Percentiles rank a stretch among this genome's conserved stretches.
Conservation (phyloP, 53 echinoderm and acorn worm genomes). For the Holothuria scabra region DNA sequence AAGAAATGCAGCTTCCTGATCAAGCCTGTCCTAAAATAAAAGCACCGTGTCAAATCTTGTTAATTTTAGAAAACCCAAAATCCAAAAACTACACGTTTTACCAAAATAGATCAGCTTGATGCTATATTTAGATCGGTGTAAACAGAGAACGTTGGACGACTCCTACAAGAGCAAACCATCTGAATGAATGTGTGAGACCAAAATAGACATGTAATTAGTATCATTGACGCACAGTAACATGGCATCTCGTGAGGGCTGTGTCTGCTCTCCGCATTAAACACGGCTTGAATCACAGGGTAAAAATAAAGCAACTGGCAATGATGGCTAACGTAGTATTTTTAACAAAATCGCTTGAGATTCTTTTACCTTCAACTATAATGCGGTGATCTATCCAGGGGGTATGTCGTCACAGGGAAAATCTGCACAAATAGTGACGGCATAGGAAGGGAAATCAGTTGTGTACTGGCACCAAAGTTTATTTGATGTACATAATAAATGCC, state of each 20-base stretch:
- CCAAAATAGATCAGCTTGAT: conserved; percentile 31
- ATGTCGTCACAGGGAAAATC: neutral
- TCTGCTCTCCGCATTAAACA: conserved; percentile 12
- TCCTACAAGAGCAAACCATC: conserved; percentile 21
- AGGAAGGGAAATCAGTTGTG: neutral
- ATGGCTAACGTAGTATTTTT: too few species aligned
- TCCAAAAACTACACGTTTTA: conserved; percentile 5
- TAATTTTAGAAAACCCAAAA: conserved; percentile 39
- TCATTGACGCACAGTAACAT: conserved; percentile 32
- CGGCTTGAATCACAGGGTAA: conserved; percentile 15
- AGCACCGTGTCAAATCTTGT: conserved; percentile 25
- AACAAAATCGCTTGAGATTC: too few species aligned
- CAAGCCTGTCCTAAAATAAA: conserved; percentile 35
- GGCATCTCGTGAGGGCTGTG: neutral
- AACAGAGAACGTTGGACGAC: conserved; percentile 13
- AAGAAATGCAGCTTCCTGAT: conserved; percentile 21
- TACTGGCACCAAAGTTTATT: too few species aligned
- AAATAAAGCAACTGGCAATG: neutral
- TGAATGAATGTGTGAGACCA: conserved; percentile 35
- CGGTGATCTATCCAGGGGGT: conserved; percentile 22
- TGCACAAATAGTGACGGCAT: conserved; percentile 10
- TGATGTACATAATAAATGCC: too few species aligned
- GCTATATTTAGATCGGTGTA: conserved; percentile 12
- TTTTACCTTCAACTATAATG: too few species aligned
- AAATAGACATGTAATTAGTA: conserved; percentile 34